Base-by-base conservation (phyloP, 2,113 vertebrate genomes). In the Forbesichthys papilliferus region DNA sequence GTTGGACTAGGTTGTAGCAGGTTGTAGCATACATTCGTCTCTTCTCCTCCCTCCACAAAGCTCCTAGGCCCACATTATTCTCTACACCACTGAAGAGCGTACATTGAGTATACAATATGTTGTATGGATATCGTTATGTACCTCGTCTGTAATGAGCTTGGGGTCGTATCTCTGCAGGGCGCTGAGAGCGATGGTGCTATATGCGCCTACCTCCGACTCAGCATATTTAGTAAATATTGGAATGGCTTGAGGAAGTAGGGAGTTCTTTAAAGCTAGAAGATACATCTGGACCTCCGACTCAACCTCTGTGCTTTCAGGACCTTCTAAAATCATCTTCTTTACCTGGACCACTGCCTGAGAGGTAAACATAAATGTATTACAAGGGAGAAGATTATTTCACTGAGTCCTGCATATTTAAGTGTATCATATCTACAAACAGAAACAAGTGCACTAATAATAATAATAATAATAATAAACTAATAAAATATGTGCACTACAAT, bases 251-350 rank as follows among this genome's bases (percentile, higher is more conserved):
- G 94, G 95, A 36, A 99, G 92, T 58, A 96, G 80, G 0, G 97
- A 95, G 0, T 99, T 99, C 87, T 98, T 99, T 77, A 99, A 79
- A 11, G 96, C 93, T 84, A 99, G 87, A 61, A 99, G 90, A 82
- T 95, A 96, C 93, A 95, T 95, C 87, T 85, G 93, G 42, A 93
- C 88, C 7, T 97, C 93, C 0, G 94, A 92, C 53, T 91, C 95
- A 8, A 89, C 94, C 14, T 77, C 68, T 11, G 96, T 84, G 72
- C 90, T 94, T 64, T 94, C 93, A 12, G 94, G 89, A 46, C 96
- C 95, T 2, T 85, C 90, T 33, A 99, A 77, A 76, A 99, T 93
- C 86, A 95, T 65, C 74, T 95, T 94, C 91, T 96, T 98, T 54
- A 95, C 95, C 86, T 96, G 86, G 12, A 79, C 42, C 75, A 98